Base-by-base conservation (phyloP, 2,797 vertebrate genomes). In the Sebastes cheni region DNA sequence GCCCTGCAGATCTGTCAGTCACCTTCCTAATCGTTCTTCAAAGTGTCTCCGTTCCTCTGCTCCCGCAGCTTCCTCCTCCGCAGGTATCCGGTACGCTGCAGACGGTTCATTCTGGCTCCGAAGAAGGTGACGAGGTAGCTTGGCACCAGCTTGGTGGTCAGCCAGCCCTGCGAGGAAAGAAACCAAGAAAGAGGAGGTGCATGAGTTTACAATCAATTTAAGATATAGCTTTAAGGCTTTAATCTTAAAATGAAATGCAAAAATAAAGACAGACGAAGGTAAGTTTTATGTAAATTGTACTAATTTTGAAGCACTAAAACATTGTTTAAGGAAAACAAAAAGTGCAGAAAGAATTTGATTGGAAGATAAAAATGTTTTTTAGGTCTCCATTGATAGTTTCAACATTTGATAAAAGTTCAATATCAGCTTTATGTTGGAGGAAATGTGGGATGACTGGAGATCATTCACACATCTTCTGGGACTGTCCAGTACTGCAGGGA, bases 41-140 rank as follows among this genome's bases (percentile, higher is more conserved):
- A 9, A 56, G 64, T 60, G 0, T 46, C 18, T 30, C 92, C 94
- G 2, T 94, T 94, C 32, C 30, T 91, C 79, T 90, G 86, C 79
- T 94, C 92, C 72, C 97, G 95, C 89, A 96, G 93, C 92, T 97
- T 98, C 84, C 85, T 84, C 88, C 97, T 97, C 55, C 95, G 95
- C 59, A 98, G 89, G 81, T 93, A 95, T 25, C 84, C 96, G 8
- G 95, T 96, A 14, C 97, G 96, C 27, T 91, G 1, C 55, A 96
- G 81, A 71, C 97, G 95, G 94, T 96, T 95, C 64, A 79, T 23
- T 12, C 88, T 83, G 88, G 96, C 93, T 5, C 58, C 2, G 0
- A 96, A 0, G 88, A 97, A 97, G 29, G 91, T 89, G 59, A 86
- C 81, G 4, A 97, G 5, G 84, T 90, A 89, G 12, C 70, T 84